Evolutionary conservation across 2,888 invertebrate species (phyloP), one percentile per base, ranked within the genome.

Genomic region (Orthosia cruda): DNA sequence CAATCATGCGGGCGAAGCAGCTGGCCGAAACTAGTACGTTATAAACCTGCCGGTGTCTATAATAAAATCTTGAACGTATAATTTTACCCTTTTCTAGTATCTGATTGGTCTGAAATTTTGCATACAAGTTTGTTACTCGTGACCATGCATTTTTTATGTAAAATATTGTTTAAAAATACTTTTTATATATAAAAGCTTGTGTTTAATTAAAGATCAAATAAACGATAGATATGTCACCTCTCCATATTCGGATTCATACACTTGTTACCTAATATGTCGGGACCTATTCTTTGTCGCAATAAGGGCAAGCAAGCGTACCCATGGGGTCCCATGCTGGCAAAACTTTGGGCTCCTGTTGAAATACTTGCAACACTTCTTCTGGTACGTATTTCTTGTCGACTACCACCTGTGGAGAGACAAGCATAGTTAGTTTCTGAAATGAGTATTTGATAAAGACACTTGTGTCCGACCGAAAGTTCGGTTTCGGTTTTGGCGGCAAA

Each of bases 241-340:
- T 66, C 16, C 13, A 26, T 20, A 18, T 5, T n/a, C 11, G 20
- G 23, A 66, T 15, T 13, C 40, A 52, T 54, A 45, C 15, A 58
- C 16, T 71, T 52, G 68, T 71, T 57, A 74, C 62, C 15, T 66
- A 55, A 15, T 16, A 32, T 55, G 11, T 54, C 4, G 16, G 50
- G 74, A 63, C 57, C 86, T 91, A 93, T 85, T 95, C 91, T 75
- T 92, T 88, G 71, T 77, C 85, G 84, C 96, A 96, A 3, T 92
- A 72, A 0, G 95, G 93, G 69, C 96, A 96, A 65, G 98, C 98
- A 74, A 98, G 97, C 3, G 98, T 98, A 74, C 99, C 99, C 98
- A 99, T 99, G 3, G 99, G 99, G 94, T 99, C 99, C 99, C 99
- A 99, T 0, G 99, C 99, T 4, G 99, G 99, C 89, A 99, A 95